Evolutionary conservation across 2,888 invertebrate species (phyloP), one percentile per base, ranked within the genome.

Genomic region (Tupiocoris notatus): DNA sequence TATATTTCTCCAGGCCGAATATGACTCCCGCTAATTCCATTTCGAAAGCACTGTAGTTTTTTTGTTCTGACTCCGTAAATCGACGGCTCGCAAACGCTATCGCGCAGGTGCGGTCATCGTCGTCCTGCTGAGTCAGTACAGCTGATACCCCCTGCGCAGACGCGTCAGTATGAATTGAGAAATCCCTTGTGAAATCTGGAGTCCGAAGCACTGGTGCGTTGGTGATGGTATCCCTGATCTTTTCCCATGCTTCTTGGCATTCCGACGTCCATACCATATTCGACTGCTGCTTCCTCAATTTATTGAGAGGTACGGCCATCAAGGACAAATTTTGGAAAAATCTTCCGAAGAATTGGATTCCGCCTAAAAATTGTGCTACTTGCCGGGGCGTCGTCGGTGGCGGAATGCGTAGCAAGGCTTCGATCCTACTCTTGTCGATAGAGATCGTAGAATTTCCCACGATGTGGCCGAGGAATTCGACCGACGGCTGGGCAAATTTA

Each of bases 1-100:
- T 9, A 2, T 56, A 67, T 57, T 67, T 67, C 20, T 67, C 57
- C 12, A 67, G 21, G 1, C 16, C 57, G 12, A 57, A 56, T 6
- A 57, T 21, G 1, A 56, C 23, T 25, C 20, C 67, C 7, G 57
- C 56, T n/a, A 67, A 57, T 62, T 71, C 61, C 71, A 61, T 25
- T 62, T 71, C 61, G 24, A 22, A 71, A 17, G 71, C 62, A 56
- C 61, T 2, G 25, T 71, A 70, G 25, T 66, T 39, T 39, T 70
- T 2, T 24, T 57, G 24, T 23, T 70, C 70, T n/a, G 1, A 17
- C 63, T 62, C 17, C 21, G 17, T 67, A 2, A 63, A 22, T 59
- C 9, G 2, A 23, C n/a, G 1, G 3, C 70, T 70, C 1, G 70
- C 70, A 23, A 3, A 70, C 18, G 70, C 70, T 2, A 70, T 67